phyloP scores from a whole-genome alignment of 2,797 vertebrate genomes.

The Tragelaphus oryx region DNA sequence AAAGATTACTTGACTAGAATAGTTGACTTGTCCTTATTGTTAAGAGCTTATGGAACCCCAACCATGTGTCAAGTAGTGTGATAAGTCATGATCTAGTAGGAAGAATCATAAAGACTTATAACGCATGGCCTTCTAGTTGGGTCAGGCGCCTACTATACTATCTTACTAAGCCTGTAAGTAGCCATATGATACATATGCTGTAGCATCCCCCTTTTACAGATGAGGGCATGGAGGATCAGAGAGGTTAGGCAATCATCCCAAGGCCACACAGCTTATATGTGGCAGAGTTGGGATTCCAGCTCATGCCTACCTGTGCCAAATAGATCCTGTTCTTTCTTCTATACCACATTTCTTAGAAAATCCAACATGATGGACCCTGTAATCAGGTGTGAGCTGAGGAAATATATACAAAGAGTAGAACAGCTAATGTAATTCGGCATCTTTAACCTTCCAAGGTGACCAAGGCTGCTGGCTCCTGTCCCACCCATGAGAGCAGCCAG shows the following conservation, averaged over 20 bases:
- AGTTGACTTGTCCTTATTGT: not conserved
- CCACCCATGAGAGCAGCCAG: not conserved
- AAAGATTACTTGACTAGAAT: not conserved
- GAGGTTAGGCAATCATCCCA: not conserved
- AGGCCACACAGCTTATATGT: not conserved
- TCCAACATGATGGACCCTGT: not conserved
- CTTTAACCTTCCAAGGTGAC: not conserved
- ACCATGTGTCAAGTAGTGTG: not conserved
- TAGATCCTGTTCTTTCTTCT: not conserved
- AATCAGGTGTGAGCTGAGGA: not conserved
- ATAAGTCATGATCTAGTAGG: not conserved
- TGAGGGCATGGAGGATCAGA: not conserved
- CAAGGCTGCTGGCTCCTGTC: not conserved
- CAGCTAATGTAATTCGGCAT: not conserved
- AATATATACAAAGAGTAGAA: not conserved
- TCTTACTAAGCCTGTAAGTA: not conserved
- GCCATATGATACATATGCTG: not conserved
- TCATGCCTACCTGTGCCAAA: not conserved
- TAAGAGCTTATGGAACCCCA: not conserved
- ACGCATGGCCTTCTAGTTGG: too few species aligned
- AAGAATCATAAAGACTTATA: not conserved
- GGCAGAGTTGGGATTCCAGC: not conserved
- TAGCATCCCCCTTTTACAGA: not conserved
- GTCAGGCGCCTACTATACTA: accelerated
- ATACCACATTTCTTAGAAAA: not conserved